Evolutionary conservation across 2,797 vertebrate genomes (phyloP).

Genomic region (Myripristis murdjan): DNA sequence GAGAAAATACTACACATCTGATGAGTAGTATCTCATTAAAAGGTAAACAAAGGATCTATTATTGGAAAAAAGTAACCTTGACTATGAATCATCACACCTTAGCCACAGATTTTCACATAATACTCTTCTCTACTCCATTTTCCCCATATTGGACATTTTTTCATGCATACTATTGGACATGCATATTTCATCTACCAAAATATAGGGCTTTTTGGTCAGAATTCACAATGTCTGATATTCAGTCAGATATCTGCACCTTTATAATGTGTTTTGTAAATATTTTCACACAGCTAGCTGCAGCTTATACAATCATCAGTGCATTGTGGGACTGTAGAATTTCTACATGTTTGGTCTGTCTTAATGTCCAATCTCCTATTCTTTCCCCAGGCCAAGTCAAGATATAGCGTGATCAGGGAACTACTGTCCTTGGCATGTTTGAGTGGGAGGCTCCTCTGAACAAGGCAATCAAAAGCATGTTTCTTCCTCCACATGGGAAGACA

Average conservation of each 20-base stretch:
- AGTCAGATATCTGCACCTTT: no score
- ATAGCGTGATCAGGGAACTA: constrained; percentile 26
- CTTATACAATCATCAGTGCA: neutral
- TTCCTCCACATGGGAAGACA: constrained; percentile 30
- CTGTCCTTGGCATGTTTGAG: constrained; percentile 28
- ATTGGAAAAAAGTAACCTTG: no score
- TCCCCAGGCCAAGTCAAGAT: neutral
- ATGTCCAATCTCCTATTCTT: neutral
- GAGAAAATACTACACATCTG: no score
- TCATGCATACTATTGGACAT: no score
- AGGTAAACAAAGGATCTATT: no score
- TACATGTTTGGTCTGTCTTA: neutral
- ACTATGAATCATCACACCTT: no score
- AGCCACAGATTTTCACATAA: neutral
- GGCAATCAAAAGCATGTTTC: constrained; percentile 48
- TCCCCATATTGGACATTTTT: no score
- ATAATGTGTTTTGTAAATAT: no score
- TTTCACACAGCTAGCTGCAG: neutral
- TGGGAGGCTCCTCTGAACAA: constrained; percentile 29
- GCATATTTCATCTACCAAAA: no score
- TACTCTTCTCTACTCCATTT: neutral
- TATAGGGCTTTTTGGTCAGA: no score
- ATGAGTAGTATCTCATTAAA: no score
- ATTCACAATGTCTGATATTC: no score
- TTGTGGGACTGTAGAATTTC: neutral